A percentile compares a stretch with the other conserved stretches of the same genome.
Evolutionary conservation across 2,888 invertebrate species (phyloP).

Genomic region (Cremastinae sp.): DNA sequence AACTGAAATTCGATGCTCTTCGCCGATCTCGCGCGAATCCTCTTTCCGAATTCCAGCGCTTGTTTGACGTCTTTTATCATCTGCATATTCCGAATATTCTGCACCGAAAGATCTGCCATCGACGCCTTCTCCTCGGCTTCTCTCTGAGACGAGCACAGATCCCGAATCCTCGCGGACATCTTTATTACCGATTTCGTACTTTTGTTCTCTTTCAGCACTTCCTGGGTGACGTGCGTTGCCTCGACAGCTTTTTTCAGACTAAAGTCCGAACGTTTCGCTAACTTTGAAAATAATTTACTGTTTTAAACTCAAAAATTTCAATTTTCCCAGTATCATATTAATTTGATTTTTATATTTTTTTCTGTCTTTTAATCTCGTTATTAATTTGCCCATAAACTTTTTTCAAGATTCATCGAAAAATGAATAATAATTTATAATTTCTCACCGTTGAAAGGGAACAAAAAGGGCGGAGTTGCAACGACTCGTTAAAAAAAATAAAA

Average conservation of each 20-base stretch:
- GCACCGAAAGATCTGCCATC: conserved; percentile 71
- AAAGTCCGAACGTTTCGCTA: conserved; percentile 84
- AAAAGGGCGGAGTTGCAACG: too few relatives aligned
- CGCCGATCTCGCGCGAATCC: conserved; percentile 88
- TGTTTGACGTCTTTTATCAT: conserved; percentile 69
- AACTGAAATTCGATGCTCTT: conserved; percentile 84
- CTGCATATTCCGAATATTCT: conserved; percentile 72
- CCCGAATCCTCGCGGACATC: conserved; percentile 61
- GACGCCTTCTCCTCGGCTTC: conserved; percentile 49
- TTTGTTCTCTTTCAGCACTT: conserved; percentile 81
- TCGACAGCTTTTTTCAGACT: conserved; percentile 84
- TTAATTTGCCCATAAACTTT: too few relatives aligned
- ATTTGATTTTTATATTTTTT: too few relatives aligned
- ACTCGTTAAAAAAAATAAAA: too few relatives aligned
- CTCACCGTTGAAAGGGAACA: too few relatives aligned
- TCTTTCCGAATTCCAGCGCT: conserved; percentile 77
- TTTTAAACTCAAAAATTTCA: conserved; percentile 19
- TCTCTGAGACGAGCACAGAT: conserved; percentile 45
- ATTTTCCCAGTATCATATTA: too few relatives aligned
- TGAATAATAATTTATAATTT: too few relatives aligned
- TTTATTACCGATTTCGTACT: conserved; percentile 58
- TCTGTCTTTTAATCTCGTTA: too few relatives aligned
- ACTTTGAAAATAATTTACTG: conserved; percentile 67
- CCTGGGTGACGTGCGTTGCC: conserved; percentile 84
- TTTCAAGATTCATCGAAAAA: too few relatives aligned